Percentiles rank a stretch among this genome's conserved stretches.
These are phyloP conservation scores for Ormia ochracea DNA, from an alignment of 2,888 invertebrate species.

Conservation along the genomic window DNA sequence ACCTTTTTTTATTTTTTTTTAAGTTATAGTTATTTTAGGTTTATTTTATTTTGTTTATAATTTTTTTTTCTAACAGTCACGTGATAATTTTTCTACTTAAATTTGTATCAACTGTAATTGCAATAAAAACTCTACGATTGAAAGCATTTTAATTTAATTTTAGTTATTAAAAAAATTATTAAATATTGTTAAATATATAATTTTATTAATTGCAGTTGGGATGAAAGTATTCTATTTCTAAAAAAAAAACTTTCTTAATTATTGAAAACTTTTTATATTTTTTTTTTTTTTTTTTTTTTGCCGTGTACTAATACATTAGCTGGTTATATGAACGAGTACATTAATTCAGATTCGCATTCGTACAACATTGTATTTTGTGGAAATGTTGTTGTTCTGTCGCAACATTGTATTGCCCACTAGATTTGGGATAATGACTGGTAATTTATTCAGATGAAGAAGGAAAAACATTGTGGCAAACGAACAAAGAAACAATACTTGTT, in stretches of 20 bases:
- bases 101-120: too few relatives aligned
- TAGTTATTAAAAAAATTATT: too few relatives aligned
- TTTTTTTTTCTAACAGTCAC: too few relatives aligned
- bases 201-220: too few relatives aligned
- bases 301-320: constrained; percentile 9
- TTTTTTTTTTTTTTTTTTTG: not conserved
- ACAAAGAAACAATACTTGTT: constrained; percentile 1
- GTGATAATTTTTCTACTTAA: too few relatives aligned
- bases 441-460: constrained; percentile 40
- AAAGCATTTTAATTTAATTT: too few relatives aligned
- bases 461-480: not conserved
- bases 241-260: not conserved
- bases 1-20: too few relatives aligned
- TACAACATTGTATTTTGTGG: not conserved
- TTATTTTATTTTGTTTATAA: too few relatives aligned
- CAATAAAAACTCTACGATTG: too few relatives aligned
- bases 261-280: not conserved
- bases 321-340: constrained; percentile 18
- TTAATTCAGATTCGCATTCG: constrained; percentile 6
- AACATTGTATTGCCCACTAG: constrained; percentile 56
- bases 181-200: too few relatives aligned
- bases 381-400: constrained; percentile 33
- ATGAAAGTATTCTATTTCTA: too few relatives aligned
- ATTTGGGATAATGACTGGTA: constrained; percentile 48
- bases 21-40: too few relatives aligned